phyloP scores from a whole-genome alignment of 2,888 invertebrate genomes.

The Andrena praecox region DNA sequence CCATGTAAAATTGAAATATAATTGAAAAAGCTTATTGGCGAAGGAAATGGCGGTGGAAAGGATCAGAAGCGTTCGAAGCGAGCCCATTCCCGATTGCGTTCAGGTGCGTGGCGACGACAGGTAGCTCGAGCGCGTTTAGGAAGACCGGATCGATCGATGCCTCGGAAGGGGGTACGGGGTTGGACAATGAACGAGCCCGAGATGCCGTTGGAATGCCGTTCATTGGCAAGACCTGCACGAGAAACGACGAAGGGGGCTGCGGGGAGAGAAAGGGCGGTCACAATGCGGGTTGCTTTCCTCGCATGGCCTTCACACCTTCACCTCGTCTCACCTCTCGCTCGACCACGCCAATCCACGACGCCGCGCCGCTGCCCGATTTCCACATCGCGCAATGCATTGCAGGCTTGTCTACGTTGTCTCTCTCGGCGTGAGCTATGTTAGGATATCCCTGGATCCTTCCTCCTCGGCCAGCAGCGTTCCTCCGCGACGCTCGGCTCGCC shows the following conservation, averaged over 20 bases:
- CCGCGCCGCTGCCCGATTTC: constrained; percentile 53
- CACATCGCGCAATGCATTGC: constrained; percentile 52
- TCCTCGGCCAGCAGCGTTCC: background rate
- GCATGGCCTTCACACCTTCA: constrained; percentile 74
- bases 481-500: background rate
- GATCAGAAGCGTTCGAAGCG: background rate
- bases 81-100: constrained; percentile 19
- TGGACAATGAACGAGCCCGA: constrained; percentile 65
- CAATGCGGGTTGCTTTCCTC: constrained; percentile 67
- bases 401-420: constrained; percentile 15
- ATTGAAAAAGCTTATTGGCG: background rate
- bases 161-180: constrained; percentile 17
- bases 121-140: constrained; percentile 50
- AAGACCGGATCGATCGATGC: constrained; percentile 58
- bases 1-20: background rate
- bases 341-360: constrained; percentile 41
- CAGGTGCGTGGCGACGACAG: constrained; percentile 56
- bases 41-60: background rate
- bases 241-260: constrained; percentile 47
- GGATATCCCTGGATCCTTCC: constrained; percentile 7
- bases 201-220: constrained; percentile 71
- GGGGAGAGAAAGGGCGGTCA: constrained; percentile 50
- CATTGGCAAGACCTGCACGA: constrained; percentile 64
- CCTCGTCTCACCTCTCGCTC: constrained; percentile 55
- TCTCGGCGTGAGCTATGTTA: background rate